These are phyloP conservation scores for Limnephilus rhombicus DNA, from an alignment of 2,888 invertebrate species.

Conservation along the genomic window DNA sequence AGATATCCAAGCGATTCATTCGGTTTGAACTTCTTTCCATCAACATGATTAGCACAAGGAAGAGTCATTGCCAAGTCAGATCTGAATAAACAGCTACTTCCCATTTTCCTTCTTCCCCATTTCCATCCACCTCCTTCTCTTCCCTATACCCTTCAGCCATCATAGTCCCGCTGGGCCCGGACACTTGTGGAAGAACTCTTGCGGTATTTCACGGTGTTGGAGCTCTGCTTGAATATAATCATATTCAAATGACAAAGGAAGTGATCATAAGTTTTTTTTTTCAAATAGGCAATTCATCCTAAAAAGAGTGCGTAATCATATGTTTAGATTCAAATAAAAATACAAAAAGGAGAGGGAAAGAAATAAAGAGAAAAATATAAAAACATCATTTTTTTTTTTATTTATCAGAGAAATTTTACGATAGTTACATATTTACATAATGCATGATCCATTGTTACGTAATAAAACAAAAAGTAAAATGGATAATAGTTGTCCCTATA, in stretches of 20 bases:
- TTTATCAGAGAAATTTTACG: conserved; percentile 66
- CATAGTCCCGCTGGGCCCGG: background rate
- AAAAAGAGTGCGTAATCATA: background rate
- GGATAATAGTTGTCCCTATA: conserved; percentile 65
- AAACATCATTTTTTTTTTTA: conserved; percentile 65
- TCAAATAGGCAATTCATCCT: too few relatives aligned
- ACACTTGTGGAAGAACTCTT: background rate
- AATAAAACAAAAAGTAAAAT: conserved; percentile 65
- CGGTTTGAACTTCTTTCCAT: background rate
- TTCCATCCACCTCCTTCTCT: background rate
- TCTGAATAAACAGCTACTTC: background rate
- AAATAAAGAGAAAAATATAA: conserved; percentile 51
- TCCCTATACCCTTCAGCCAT: background rate
- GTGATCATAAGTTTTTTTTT: background rate
- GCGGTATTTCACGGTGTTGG: background rate
- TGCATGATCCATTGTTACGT: conserved; percentile 64
- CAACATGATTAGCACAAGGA: background rate
- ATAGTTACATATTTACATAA: conserved; percentile 67
- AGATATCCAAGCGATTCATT: too few relatives aligned
- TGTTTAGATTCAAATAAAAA: background rate
- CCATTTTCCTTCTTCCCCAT: background rate
- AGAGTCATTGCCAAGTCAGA: background rate
- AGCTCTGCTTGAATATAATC: background rate
- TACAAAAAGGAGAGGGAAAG: background rate
- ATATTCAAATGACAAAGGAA: background rate